These are phyloP conservation scores for Tinamus major DNA, from an alignment of 2,797 vertebrate species.

Conservation along the genomic window DNA sequence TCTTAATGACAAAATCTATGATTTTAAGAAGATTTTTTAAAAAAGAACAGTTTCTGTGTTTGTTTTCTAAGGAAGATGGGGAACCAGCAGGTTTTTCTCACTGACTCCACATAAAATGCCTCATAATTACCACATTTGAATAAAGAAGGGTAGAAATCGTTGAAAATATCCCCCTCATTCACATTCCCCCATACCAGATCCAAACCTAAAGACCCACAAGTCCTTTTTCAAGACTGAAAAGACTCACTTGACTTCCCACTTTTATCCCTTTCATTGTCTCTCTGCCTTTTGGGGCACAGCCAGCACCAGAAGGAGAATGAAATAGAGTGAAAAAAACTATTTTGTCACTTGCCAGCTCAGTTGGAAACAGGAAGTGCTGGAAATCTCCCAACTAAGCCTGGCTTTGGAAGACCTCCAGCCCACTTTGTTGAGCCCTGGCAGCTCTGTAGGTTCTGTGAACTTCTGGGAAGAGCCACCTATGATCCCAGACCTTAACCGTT, in stretches of 20 bases:
- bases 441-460: slow-evolving; percentile 39
- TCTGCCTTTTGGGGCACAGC: slow-evolving; percentile 33
- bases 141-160: background rate
- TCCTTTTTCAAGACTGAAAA: background rate
- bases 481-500: background rate
- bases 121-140: background rate
- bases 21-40: background rate
- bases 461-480: background rate
- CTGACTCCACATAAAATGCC: background rate
- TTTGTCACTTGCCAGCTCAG: slow-evolving; percentile 47
- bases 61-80: background rate
- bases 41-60: background rate
- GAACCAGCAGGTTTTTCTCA: background rate
- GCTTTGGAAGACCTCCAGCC: slow-evolving; percentile 47
- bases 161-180: background rate
- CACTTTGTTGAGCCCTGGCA: background rate
- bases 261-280: background rate
- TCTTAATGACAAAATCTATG: background rate
- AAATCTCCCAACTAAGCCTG: slow-evolving; percentile 1
- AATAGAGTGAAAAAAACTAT: slow-evolving; percentile 60
- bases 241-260: background rate
- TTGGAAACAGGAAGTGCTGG: slow-evolving; percentile 47
- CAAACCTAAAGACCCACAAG: background rate
- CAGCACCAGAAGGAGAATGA: slow-evolving; percentile 65
- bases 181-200: background rate